Evolutionary conservation across 2,113 vertebrate species (phyloP), one percentile per base, ranked within the genome.

Genomic region (Leptocoma aspasia): DNA sequence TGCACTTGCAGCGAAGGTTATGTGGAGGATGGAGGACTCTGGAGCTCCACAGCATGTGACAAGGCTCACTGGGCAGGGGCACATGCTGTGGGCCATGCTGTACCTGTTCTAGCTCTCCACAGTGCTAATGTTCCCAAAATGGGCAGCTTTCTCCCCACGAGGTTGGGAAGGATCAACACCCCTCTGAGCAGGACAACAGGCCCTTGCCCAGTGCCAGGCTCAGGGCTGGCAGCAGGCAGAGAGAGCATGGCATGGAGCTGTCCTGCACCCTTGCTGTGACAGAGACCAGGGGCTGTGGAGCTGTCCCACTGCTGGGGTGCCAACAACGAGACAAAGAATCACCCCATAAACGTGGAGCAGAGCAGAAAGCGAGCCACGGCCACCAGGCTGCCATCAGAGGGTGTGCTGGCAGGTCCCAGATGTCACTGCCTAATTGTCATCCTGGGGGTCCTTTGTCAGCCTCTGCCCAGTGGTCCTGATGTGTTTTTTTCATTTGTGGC

Each of bases 31-130:
- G 73, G 27, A 45, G 82, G 31, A 15, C 17, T 17, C 35, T 3
- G 1, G 64, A 45, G 21, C 59, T 75, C 39, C 16, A 0, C 11
- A 4, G 7, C 5, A 1, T 0, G 9, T 63, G 31, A 6, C 30
- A 17, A 31, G 53, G 44, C 69, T 76, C 11, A 0, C 6, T 4
- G 5, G 1, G 13, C 30, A 8, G 15, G 44, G 69, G 12, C 41
- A 4, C 13, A 28, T 11, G 37, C 59, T 31, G 19, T 15, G 73
- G 64, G 49, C 49, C 2, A 0, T 3, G 7, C 57, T 28, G 31
- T 13, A 10, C 41, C 42, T 35, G 7, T 3, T 14, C 42, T 11
- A 19, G 18, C 78, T 22, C 20, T 5, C 2, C 4, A 2, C 37
- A 15, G 22, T 1, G 2, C 9, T 2, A 1, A 2, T 0, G 15